Conservation (phyloP, 2,888 invertebrate species). For the Pachydiplax longipennis region DNA sequence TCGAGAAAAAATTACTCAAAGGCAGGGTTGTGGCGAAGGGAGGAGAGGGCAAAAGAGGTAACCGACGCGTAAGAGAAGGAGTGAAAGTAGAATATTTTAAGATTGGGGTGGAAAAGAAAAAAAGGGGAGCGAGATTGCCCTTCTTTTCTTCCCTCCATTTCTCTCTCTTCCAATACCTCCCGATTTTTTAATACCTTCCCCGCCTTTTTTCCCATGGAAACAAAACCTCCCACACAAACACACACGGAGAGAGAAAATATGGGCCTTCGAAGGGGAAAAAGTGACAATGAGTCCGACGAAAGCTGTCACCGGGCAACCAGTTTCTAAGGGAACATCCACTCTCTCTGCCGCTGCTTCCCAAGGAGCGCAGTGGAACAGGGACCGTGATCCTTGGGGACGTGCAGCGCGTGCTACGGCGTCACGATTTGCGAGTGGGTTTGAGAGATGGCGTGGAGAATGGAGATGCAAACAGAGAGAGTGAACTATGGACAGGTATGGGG, state of each 20-base stretch:
- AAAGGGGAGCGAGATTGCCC: background rate
- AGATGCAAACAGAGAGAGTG: background rate
- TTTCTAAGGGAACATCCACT: background rate
- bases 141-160: background rate
- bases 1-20: too few relatives aligned
- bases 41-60: background rate
- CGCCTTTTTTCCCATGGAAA: background rate
- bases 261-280: background rate
- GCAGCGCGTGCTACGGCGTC: background rate
- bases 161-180: background rate
- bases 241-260: background rate
- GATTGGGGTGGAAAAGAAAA: background rate
- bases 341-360: background rate
- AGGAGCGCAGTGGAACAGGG: background rate
- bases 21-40: background rate
- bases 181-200: background rate
- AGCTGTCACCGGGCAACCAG: background rate
- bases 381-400: background rate
- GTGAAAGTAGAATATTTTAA: background rate
- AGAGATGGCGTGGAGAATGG: background rate
- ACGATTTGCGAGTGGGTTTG: background rate
- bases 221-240: background rate
- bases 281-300: background rate
- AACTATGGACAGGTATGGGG: background rate
- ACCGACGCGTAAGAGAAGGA: background rate